These are phyloP conservation scores for Scaeva pyrastri DNA, from an alignment of 2,888 invertebrate species.

Conservation along the genomic window DNA sequence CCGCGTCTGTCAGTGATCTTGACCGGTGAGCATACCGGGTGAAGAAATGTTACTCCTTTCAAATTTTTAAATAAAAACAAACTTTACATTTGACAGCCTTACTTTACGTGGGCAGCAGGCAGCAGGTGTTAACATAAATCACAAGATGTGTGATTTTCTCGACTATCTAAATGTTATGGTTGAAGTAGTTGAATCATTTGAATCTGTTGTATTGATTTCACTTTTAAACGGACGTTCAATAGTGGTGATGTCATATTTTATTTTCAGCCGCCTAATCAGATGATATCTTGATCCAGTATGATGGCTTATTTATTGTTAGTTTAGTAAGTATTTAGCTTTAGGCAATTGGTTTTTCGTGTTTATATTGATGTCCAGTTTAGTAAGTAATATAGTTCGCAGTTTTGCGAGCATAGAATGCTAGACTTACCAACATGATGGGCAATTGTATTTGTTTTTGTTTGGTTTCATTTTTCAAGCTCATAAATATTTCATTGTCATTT, in stretches of 20 bases:
- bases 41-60: slow-evolving; percentile 41
- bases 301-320: background rate
- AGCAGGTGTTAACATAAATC: slow-evolving; percentile 12
- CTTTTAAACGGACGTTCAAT: slow-evolving; percentile 6
- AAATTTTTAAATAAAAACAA: slow-evolving; percentile 18
- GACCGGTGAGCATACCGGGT: slow-evolving; percentile 47
- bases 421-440: too few relatives aligned
- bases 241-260: slow-evolving; percentile 26
- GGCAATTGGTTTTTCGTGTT: too few relatives aligned
- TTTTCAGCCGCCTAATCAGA: slow-evolving; percentile 11
- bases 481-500: too few relatives aligned
- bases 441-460: too few relatives aligned
- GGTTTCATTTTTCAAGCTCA: too few relatives aligned
- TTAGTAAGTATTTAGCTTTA: too few relatives aligned
- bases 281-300: background rate
- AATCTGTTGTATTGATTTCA: slow-evolving; percentile 12
- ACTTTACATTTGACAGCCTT: slow-evolving; percentile 33
- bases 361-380: too few relatives aligned
- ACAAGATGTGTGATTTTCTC: background rate
- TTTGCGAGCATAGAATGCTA: too few relatives aligned
- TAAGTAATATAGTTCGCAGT: too few relatives aligned
- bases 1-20: slow-evolving; percentile 13
- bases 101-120: slow-evolving; percentile 31
- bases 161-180: slow-evolving; percentile 10
- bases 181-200: slow-evolving; percentile 25